These are phyloP conservation scores for Lutjanus argentimaculatus DNA, from an alignment of 2,797 vertebrate genomes.

Conservation along the genomic window DNA sequence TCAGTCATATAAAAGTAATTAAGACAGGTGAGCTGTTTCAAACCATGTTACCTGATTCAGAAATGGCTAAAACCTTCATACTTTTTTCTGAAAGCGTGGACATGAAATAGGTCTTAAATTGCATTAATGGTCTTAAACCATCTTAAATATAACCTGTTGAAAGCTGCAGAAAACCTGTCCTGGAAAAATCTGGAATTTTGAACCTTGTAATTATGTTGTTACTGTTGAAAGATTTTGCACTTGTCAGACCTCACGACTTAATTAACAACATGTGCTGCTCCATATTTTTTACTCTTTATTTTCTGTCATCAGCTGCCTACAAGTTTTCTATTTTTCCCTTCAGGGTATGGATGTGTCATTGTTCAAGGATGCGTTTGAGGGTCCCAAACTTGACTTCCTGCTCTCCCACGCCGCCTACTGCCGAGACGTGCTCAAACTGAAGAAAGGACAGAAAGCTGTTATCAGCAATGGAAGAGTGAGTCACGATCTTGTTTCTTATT, in stretches of 20 bases:
- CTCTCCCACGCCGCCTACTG: slow-evolving; percentile 94
- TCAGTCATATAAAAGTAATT: no score
- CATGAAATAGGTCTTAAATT: no score
- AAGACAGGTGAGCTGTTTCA: no score
- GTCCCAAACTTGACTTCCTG: slow-evolving; percentile 92
- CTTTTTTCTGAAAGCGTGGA: no score
- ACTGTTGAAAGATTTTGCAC: neutral
- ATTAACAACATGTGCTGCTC: neutral
- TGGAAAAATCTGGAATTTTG: no score
- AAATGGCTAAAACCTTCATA: no score
- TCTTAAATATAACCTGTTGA: no score
- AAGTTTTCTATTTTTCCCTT: slow-evolving; percentile 19
- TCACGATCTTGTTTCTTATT: slow-evolving; percentile 5
- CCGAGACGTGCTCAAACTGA: slow-evolving; percentile 94
- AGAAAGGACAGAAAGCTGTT: slow-evolving; percentile 94
- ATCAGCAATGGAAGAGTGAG: slow-evolving; percentile 98
- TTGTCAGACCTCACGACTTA: neutral
- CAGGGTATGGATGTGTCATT: slow-evolving; percentile 95
- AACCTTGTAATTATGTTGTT: no score
- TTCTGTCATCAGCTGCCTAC: slow-evolving; percentile 8
- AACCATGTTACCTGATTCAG: no score
- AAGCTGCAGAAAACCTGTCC: no score
- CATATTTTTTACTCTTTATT: neutral
- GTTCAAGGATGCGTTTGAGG: slow-evolving; percentile 92
- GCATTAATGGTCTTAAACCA: no score